phyloP scores from a whole-genome alignment of 92 coral and sea anemone genomes.

The Heliopora coerulea region DNA sequence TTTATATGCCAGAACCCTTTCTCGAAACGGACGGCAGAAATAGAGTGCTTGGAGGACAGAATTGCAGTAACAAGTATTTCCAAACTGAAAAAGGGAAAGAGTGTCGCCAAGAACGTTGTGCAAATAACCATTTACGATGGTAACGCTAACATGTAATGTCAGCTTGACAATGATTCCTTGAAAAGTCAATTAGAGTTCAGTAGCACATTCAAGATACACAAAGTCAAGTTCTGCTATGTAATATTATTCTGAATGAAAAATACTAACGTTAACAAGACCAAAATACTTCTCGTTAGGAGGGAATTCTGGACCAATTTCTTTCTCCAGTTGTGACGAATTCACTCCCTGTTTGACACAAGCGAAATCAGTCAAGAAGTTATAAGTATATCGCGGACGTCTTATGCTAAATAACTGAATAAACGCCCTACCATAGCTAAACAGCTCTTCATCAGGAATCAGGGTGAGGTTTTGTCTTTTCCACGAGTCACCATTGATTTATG shows the following conservation, averaged over 20 bases:
- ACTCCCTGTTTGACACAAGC: constrained; percentile 67
- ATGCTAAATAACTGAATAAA: neutral
- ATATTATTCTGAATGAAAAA: neutral
- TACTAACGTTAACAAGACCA: constrained; percentile 93
- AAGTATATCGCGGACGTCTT: too few relatives aligned
- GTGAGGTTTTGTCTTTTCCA: constrained; percentile 9
- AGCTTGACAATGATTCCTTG: too few relatives aligned
- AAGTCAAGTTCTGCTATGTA: neutral
- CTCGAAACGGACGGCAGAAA: constrained; percentile 97
- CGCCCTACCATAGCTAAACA: constrained; percentile 35
- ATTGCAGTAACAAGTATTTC: constrained; percentile 96
- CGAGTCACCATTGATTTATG: neutral
- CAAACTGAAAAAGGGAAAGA: constrained; percentile 62
- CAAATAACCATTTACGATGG: too few relatives aligned
- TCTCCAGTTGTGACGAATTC: constrained; percentile 96
- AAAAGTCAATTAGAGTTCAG: too few relatives aligned
- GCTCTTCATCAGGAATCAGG: constrained; percentile 42
- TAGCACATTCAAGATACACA: neutral
- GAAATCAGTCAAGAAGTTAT: neutral
- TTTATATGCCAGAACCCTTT: constrained; percentile 86
- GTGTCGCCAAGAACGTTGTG: too few relatives aligned
- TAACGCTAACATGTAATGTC: too few relatives aligned
- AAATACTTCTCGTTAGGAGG: constrained; percentile 99
- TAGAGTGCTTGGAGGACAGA: constrained; percentile 96
- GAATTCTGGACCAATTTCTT: constrained; percentile 88